Evolutionary conservation across 2,888 invertebrate species (phyloP).

Genomic region (Drosophila anceps): DNA sequence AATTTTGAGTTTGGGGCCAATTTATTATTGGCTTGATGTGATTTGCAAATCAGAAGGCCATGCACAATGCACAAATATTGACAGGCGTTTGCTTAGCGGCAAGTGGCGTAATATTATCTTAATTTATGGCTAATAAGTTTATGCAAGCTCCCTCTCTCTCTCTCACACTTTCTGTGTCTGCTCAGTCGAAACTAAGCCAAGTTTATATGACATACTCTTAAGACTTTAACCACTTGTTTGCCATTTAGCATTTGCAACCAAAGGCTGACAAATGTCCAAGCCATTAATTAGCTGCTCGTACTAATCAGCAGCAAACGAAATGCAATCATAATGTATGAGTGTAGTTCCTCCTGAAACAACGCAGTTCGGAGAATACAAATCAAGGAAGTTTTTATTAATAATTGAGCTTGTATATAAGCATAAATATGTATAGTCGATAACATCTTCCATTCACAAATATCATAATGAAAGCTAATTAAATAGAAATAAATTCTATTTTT

Average conservation of each 20-base stretch:
- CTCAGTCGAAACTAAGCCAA: slow-evolving; percentile 12
- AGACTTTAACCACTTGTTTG: slow-evolving; percentile 17
- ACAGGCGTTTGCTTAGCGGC: slow-evolving; percentile 40
- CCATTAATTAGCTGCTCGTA: slow-evolving; percentile 19
- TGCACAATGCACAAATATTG: slow-evolving; percentile 42
- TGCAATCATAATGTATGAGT: background rate
- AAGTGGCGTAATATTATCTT: slow-evolving; percentile 50
- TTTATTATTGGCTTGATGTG: slow-evolving; percentile 48
- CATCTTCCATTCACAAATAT: background rate
- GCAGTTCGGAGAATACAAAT: background rate
- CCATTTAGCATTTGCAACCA: slow-evolving; percentile 2
- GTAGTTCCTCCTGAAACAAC: background rate
- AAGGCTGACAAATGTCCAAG: slow-evolving; percentile 6
- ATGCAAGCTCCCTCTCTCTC: background rate
- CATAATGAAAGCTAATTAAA: background rate
- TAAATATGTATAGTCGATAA: background rate
- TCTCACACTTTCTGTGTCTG: background rate
- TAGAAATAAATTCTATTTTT: background rate
- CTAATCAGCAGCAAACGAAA: slow-evolving; percentile 6
- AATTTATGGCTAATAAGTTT: slow-evolving; percentile 57
- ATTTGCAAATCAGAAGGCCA: slow-evolving; percentile 35
- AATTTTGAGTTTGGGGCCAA: slow-evolving; percentile 49
- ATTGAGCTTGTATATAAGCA: background rate
- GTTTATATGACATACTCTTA: slow-evolving; percentile 32
- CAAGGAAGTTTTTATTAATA: background rate